Percentiles rank a stretch among this genome's conserved stretches.
Conservation (phyloP, 2,888 invertebrate species). For the Clusia tigrina region DNA sequence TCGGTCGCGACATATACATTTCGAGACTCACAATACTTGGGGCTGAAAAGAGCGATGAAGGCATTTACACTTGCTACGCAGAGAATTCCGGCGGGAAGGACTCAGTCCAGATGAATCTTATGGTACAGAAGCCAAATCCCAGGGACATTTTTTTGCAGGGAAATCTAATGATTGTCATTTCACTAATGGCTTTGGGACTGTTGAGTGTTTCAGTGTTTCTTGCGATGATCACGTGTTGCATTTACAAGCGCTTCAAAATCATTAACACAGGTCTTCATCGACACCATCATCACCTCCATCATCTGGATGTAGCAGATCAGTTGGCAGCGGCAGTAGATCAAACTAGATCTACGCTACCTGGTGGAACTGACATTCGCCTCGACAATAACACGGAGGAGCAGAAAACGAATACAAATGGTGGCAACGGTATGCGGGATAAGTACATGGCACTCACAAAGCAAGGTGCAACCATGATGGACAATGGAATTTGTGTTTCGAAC, state of each 20-base stretch:
- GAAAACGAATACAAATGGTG: conserved; percentile 38
- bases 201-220: conserved; percentile 55
- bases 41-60: conserved; percentile 72
- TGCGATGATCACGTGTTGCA: conserved; percentile 56
- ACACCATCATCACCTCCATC: conserved; percentile 47
- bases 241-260: conserved; percentile 53
- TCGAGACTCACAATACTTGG: conserved; percentile 71
- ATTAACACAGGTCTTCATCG: conserved; percentile 47
- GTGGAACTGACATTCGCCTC: conserved; percentile 42
- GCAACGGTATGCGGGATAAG: conserved; percentile 30
- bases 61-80: conserved; percentile 80
- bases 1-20: conserved; percentile 53
- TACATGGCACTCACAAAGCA: conserved; percentile 39
- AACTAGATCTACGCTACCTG: conserved; percentile 28
- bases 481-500: conserved; percentile 24
- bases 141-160: conserved; percentile 50
- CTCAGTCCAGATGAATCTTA: conserved; percentile 71
- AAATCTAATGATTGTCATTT: conserved; percentile 55
- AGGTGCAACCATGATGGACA: conserved; percentile 30
- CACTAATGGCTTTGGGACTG: conserved; percentile 56
- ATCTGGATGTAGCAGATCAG: conserved; percentile 35
- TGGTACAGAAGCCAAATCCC: conserved; percentile 50
- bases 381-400: conserved; percentile 29
- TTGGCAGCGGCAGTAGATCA: conserved; percentile 36
- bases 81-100: conserved; percentile 82